Evolutionary conservation across 1,140 invertebrate species (phyloP), one percentile per base, ranked within the genome.

Genomic region (Lysiphlebus fabarum): DNA sequence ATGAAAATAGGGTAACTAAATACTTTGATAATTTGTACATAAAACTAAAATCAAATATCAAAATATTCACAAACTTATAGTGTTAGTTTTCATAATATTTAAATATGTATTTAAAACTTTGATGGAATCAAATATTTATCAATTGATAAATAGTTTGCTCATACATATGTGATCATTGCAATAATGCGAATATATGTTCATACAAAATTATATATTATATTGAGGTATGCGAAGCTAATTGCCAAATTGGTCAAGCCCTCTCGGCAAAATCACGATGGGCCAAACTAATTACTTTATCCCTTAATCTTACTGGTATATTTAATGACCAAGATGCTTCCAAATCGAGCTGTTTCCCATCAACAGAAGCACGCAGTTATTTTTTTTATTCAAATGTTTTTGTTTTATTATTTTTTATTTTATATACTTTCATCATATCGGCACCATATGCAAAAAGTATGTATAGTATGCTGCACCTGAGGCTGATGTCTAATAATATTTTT

Each of bases 221-320:
- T 53, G 38, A 49, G 53, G 45, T 38, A 44, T 59, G 45, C 68
- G 65, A 65, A 61, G 63, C 69, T 70, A 74, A 74, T 74, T 72
- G 71, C 55, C 65, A 69, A 67, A 70, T 67, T 70, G 62, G 58
- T 37, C 50, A 55, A 65, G 17, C 17, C 34, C 49, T 38, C 38
- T 51, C 49, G 36, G 49, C 38, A 36, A 49, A 56, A 66, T 61
- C 61, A 62, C 60, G 37, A 55, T 37, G 49, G n/a, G 64, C 66
- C 62, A 61, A 64, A 64, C 66, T 73, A 73, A 74, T 73, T 74
- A 73, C 70, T 74, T 73, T 67, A 73, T 73, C 62, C 67, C 63
- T 45, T 26, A 49, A 44, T 51, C 11, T 33, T 57, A 36, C 38
- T 43, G 58, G 53, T 42, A 41, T 37, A 11, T 53, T 60, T 60